phyloP scores from a whole-genome alignment of 2,797 vertebrate species.

The Psittacula derbiana region DNA sequence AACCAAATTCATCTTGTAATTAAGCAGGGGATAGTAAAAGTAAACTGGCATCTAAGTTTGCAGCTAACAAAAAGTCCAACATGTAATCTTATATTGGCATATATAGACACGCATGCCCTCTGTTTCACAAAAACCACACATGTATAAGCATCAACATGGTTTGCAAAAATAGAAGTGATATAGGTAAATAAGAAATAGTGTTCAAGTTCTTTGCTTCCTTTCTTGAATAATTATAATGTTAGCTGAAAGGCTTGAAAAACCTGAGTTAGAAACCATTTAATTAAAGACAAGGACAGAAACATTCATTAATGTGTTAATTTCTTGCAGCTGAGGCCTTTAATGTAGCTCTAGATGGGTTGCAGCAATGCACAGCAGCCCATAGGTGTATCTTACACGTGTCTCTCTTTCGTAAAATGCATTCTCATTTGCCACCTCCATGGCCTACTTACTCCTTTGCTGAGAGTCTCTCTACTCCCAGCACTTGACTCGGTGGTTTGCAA shows the following conservation, averaged over 20 bases:
- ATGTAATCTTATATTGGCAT: neutral
- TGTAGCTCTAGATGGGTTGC: neutral
- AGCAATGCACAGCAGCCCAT: too few species aligned
- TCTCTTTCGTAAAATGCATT: neutral
- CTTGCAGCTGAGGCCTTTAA: neutral
- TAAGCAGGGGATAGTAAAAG: neutral
- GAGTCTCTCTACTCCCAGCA: neutral
- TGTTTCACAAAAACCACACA: neutral
- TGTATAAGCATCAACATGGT: fast-evolving
- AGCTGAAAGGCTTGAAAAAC: neutral
- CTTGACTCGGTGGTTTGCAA: neutral
- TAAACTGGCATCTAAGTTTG: neutral
- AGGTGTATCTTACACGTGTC: too few species aligned
- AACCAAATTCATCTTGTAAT: conserved; percentile 3
- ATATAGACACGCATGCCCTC: neutral
- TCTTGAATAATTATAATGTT: neutral
- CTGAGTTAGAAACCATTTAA: neutral
- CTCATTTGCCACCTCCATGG: fast-evolving
- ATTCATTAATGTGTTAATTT: neutral
- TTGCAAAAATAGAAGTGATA: neutral
- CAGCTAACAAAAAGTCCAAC: neutral
- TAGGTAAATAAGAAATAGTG: neutral
- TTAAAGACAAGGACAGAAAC: neutral
- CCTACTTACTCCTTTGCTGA: neutral
- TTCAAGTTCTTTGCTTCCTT: neutral